Percentiles rank a stretch among this genome's conserved stretches.
phyloP scores from a whole-genome alignment of 2,797 vertebrate genomes.

The Smutsia gigantea region DNA sequence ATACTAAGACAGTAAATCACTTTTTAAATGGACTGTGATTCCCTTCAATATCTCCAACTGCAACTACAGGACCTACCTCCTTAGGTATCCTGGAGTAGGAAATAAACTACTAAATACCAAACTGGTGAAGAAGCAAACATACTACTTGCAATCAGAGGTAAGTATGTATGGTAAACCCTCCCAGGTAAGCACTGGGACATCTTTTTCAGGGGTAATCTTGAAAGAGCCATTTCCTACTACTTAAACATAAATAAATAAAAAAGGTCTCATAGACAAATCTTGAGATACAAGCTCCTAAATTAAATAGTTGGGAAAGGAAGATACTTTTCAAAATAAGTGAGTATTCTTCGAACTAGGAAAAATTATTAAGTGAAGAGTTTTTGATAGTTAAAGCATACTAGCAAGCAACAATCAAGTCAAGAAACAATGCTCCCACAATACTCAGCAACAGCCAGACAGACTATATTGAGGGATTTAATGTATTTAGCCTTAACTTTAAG shows the following conservation, averaged over 20 bases:
- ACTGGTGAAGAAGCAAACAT: slow-evolving; percentile 43
- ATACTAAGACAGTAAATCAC: not conserved
- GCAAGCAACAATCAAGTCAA: not conserved
- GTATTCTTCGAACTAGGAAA: slow-evolving; percentile 7
- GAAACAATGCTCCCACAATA: not conserved
- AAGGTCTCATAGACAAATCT: not conserved
- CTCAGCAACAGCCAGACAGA: not conserved
- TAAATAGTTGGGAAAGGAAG: slow-evolving; percentile 15
- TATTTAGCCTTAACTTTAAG: not conserved
- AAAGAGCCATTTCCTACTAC: not conserved
- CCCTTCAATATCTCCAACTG: slow-evolving; percentile 9
- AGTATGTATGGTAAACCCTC: not conserved
- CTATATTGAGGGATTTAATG: not conserved
- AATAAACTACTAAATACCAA: slow-evolving; percentile 5
- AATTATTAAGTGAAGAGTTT: not conserved
- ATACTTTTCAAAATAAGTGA: not conserved
- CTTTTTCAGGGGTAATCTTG: not conserved
- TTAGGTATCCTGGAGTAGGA: not conserved
- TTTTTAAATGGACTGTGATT: slow-evolving; percentile 7
- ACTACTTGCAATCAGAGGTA: not conserved
- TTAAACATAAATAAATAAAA: slow-evolving; percentile 12
- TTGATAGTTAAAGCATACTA: not conserved
- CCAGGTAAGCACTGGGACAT: not conserved
- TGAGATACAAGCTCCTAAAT: slow-evolving; percentile 6
- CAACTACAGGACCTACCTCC: not conserved